Evolutionary conservation across 2,113 vertebrate genomes (phyloP).

Genomic region (Muscicapa adusta): DNA sequence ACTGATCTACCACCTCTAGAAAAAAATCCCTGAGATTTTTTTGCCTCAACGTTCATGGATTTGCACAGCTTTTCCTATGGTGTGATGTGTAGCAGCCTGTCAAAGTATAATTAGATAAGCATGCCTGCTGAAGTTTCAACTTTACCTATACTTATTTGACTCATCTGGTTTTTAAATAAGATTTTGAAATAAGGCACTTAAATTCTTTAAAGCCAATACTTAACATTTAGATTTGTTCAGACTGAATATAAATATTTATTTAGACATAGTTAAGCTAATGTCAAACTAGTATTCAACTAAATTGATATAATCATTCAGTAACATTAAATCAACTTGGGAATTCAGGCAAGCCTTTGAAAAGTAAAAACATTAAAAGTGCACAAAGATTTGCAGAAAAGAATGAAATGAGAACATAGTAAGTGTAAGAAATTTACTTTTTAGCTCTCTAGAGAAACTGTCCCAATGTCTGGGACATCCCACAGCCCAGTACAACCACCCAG

Average conservation of each 20-base stretch:
- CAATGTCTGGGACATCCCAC: background rate
- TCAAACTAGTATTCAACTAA: background rate
- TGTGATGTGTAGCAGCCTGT: background rate
- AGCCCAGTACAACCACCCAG: background rate
- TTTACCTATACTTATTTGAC: background rate
- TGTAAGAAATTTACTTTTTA: background rate
- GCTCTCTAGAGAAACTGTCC: background rate
- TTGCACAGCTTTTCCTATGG: background rate
- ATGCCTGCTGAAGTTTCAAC: background rate
- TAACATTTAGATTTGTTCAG: slow-evolving; percentile 27
- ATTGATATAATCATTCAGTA: background rate
- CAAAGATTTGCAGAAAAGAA: background rate
- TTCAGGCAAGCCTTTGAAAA: background rate
- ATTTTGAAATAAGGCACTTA: slow-evolving; percentile 12
- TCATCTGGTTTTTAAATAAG: background rate
- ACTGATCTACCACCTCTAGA: background rate
- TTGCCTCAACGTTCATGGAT: background rate
- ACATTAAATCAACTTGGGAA: background rate
- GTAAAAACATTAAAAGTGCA: background rate
- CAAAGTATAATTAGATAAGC: background rate
- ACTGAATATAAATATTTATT: slow-evolving; percentile 32
- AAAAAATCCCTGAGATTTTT: background rate
- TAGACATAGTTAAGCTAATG: background rate
- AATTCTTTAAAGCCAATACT: background rate
- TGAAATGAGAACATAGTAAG: background rate